These are phyloP conservation scores for Stylophora pistillata DNA, from an alignment of 64 coral and sea anemone species.

Conservation along the genomic window DNA sequence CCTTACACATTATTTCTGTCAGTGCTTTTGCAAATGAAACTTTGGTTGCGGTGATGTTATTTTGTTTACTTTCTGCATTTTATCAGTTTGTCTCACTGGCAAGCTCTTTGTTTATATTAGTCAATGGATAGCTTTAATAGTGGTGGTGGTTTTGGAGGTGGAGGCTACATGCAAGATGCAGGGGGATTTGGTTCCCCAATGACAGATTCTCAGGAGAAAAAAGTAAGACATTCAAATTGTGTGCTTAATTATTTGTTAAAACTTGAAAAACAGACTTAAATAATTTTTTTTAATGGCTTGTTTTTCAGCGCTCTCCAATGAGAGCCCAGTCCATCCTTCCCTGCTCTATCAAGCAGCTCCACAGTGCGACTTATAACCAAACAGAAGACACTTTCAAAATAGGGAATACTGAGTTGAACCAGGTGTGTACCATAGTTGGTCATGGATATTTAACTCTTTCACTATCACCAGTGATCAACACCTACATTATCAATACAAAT, in stretches of 20 bases:
- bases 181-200: constrained; percentile 71
- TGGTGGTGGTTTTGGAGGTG: constrained; percentile 67
- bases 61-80: too few species aligned
- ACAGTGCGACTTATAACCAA: constrained; percentile 69
- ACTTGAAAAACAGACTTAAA: neutral
- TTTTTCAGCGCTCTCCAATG: constrained; percentile 52
- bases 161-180: constrained; percentile 85
- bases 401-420: constrained; percentile 64
- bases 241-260: too few species aligned
- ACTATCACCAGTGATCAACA: too few species aligned
- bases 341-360: constrained; percentile 76
- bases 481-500: too few species aligned
- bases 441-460: too few species aligned
- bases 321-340: constrained; percentile 82
- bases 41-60: too few species aligned
- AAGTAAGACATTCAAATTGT: constrained; percentile 26
- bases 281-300: neutral
- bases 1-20: too few species aligned
- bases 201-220: constrained; percentile 81
- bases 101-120: constrained; percentile 11
- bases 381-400: constrained; percentile 73
- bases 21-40: too few species aligned
- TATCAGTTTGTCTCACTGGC: too few species aligned
- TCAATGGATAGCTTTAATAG: constrained; percentile 80
- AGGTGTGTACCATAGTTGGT: constrained; percentile 39